phyloP scores from a whole-genome alignment of 2,888 invertebrate species.

The Candidula unifasciata region DNA sequence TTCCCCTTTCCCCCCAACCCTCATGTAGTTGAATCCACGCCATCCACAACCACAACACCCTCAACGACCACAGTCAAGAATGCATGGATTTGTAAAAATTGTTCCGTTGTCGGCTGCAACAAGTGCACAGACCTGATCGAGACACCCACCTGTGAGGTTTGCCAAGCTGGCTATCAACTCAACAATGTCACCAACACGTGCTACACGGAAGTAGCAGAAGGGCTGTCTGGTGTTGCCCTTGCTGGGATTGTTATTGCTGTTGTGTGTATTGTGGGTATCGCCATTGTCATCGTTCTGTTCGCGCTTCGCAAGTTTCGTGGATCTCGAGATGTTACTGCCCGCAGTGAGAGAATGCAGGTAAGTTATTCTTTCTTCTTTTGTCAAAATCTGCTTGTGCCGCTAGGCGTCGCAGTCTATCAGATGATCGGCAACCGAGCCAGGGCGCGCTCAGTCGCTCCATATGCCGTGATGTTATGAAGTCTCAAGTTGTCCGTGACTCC shows the following conservation, averaged over 20 bases:
- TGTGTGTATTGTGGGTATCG: neutral
- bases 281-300: neutral
- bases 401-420: too few relatives aligned
- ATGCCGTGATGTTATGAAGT: too few relatives aligned
- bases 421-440: too few relatives aligned
- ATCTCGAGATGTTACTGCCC: too few relatives aligned
- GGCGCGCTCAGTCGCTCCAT: too few relatives aligned
- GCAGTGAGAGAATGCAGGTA: too few relatives aligned
- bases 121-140: neutral
- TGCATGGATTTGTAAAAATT: neutral
- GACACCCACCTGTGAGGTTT: neutral
- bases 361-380: too few relatives aligned
- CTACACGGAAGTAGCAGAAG: neutral
- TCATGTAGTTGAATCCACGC: too few relatives aligned
- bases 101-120: neutral
- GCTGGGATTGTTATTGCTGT: slow-evolving; percentile 5
- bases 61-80: neutral
- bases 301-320: neutral
- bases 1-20: too few relatives aligned
- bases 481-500: too few relatives aligned
- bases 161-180: neutral
- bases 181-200: neutral
- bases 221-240: neutral
- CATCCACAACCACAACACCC: neutral
- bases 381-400: too few relatives aligned